Percentiles rank a stretch among this genome's conserved stretches.
Conservation (phyloP, 1,140 invertebrate species). For the Hypothenemus hampei region DNA sequence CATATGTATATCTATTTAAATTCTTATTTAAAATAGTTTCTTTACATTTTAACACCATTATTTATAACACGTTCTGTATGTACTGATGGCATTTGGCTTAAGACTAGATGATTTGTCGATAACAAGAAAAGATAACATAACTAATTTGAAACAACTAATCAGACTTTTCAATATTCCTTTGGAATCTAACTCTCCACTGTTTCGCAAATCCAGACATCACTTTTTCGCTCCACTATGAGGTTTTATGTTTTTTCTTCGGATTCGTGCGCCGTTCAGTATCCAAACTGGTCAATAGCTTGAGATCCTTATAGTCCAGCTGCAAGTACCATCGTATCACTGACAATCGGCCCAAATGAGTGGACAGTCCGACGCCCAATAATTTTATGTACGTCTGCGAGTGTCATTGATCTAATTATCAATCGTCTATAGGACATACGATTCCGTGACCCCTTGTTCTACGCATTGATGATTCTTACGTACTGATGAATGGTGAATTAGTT, state of each 20-base stretch:
- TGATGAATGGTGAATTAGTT: too few species aligned
- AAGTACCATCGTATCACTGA: conserved; percentile 44
- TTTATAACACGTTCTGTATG: too few species aligned
- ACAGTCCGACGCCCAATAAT: conserved; percentile 40
- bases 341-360: conserved; percentile 38
- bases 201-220: conserved; percentile 15
- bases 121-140: too few species aligned
- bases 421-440: too few species aligned
- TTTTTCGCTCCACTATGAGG: conserved; percentile 47
- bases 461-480: too few species aligned
- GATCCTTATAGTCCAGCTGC: conserved; percentile 51
- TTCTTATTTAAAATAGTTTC: too few species aligned
- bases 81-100: too few species aligned
- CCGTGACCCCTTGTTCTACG: too few species aligned
- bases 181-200: conserved; percentile 31
- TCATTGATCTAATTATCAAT: conserved; percentile 16
- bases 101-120: too few species aligned
- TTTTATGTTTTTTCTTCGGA: conserved; percentile 55
- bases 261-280: conserved; percentile 44
- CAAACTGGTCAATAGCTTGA: conserved; percentile 49
- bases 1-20: too few species aligned
- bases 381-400: conserved; percentile 41
- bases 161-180: conserved; percentile 35
- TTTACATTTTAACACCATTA: too few species aligned
- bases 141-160: conserved; percentile 30